phyloP scores from a whole-genome alignment of 2,113 vertebrate species.

The Choloepus hoffmanni region DNA sequence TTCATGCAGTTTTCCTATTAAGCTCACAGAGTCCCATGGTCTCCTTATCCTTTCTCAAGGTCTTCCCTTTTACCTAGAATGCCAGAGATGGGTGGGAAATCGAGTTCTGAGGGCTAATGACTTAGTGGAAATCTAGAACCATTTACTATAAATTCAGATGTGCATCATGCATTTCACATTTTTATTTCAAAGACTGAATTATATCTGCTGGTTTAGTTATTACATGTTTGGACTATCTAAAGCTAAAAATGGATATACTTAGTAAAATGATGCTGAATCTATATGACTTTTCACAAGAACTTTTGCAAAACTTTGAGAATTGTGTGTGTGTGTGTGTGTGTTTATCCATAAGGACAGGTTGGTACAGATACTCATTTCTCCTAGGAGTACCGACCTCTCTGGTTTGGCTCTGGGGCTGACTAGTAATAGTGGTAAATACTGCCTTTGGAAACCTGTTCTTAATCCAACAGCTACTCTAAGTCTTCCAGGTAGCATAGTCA shows the following conservation, averaged over 20 bases:
- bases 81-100: not conserved
- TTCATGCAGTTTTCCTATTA: not conserved
- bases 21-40: not conserved
- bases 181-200: not conserved
- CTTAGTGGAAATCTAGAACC: not conserved
- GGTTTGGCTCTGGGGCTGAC: not conserved
- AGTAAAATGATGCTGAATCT: not conserved
- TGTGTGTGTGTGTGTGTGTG: not conserved
- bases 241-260: slow-evolving; percentile 26
- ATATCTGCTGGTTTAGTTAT: not conserved
- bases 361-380: slow-evolving; percentile 49
- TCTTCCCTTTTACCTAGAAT: not conserved
- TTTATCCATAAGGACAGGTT: not conserved
- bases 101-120: not conserved
- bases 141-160: not conserved
- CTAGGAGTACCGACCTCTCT: not conserved
- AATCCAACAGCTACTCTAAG: slow-evolving; percentile 5
- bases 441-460: slow-evolving; percentile 10
- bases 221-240: not conserved
- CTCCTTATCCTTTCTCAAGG: not conserved
- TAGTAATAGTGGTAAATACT: not conserved
- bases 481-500: not conserved
- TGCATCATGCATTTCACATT: not conserved
- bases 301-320: slow-evolving; percentile 24
- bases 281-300: not conserved